Evolutionary conservation across 2,888 invertebrate species (phyloP), one percentile per base, ranked within the genome.

Genomic region (Caenorhabditis panamensis): DNA sequence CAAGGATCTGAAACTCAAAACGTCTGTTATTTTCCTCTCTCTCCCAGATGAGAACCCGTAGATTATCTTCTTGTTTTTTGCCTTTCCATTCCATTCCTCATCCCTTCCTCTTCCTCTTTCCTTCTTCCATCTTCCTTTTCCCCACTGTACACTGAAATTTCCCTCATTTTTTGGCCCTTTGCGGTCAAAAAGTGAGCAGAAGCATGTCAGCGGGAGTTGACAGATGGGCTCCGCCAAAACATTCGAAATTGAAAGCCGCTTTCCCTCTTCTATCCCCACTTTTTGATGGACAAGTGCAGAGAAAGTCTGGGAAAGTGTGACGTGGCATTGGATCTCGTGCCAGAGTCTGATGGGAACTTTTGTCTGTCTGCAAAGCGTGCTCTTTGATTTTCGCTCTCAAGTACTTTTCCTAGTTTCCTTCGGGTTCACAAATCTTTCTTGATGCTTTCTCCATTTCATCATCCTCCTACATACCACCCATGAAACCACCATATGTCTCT

Each of bases 221-320:
- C 47, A 47, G 47, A 47, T 47, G 47, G 41, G 11, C 36, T 18
- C 20, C 47, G 16, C 5, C 9, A 41, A 41, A 41, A 41, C 41
- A 41, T 41, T 41, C 47, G 47, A 47, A 47, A 47, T 47, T 47
- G 47, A 47, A 47, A 47, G 18, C 41, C 31, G 4, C 31, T 9
- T 41, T 41, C 41, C 13, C 41, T 13, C 11, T 13, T 41, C 41
- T n/a, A n/a, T n/a, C n/a, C n/a, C n/a, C n/a, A n/a, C n/a, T 47
- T n/a, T 47, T 47, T 47, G 47, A 47, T 20, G 47, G 47, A 47
- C 47, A 47, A 47, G 47, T 47, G 47, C 47, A 41, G n/a, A n/a
- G n/a, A n/a, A n/a, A n/a, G 31, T 31, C 31, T 31, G 31, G 31
- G 9, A 31, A 31, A 5, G 41, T 41, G 41, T 41, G 41, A 41